Base-by-base conservation (phyloP, 2,888 invertebrate species). In the Tyria jacobaeae region DNA sequence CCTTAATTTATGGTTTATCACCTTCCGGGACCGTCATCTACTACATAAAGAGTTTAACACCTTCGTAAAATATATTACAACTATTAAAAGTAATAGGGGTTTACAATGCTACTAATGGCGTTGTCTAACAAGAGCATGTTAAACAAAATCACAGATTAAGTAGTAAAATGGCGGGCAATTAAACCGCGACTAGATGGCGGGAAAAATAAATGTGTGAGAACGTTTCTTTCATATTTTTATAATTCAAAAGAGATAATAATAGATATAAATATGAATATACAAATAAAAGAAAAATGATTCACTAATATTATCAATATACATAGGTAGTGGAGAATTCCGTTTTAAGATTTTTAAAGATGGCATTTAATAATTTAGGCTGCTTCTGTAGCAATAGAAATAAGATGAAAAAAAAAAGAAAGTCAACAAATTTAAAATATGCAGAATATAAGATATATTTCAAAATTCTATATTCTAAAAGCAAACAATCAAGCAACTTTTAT, bases 51-150 rank as follows among this genome's bases (percentile, higher is more conserved):
- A 57, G 59, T 64, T 69, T 62, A 58, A 47, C 62, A 63, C 57
- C 49, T 59, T 62, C 24, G n/a, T 49, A 55, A 50, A 60, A 60
- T 64, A 64, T 56, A 64, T 55, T 55, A 61, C 17, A 39, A 60
- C 60, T 62, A 66, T 75, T 75, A 51, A 51, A 51, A 35, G 64
- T 75, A 63, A 75, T 72, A 51, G 52, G 60, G 27, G 17, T 73
- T 68, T 64, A 70, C 50, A 53, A 58, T 49, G 60, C 62, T 64
- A 52, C 24, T 61, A 60, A 63, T 60, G 50, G 55, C 37, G 21
- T 54, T 47, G 34, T 53, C 34, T 64, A 61, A 61, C 21, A 51
- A 35, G 34, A 14, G 21, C 21, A 6, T 51, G 15, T 35, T 51
- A 24, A 51, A 35, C 15, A 15, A 35, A 51, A 21, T 51, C 7